Conservation (phyloP, 2,797 vertebrate genomes). For the Uromys caudimaculatus region DNA sequence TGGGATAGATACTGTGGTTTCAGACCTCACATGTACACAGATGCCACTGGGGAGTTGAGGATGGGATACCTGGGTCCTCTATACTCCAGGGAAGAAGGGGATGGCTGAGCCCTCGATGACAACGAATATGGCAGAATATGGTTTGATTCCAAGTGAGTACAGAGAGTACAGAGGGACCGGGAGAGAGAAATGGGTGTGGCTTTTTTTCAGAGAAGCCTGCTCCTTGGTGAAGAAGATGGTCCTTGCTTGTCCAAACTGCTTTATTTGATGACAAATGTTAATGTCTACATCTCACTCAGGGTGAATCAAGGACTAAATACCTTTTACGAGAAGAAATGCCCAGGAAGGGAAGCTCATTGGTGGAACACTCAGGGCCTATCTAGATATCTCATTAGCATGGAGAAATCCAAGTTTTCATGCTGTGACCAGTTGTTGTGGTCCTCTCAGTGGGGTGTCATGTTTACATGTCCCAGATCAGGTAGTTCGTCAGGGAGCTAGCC, state of each 20-base stretch:
- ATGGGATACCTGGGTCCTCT: neutral
- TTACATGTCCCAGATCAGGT: neutral
- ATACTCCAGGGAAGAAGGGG: neutral
- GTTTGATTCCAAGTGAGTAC: neutral
- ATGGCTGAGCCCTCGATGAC: neutral
- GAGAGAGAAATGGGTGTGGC: neutral
- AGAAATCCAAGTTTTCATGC: neutral
- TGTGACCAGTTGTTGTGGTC: neutral
- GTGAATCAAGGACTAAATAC: no score
- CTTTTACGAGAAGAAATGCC: neutral
- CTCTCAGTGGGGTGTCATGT: neutral
- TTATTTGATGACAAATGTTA: neutral
- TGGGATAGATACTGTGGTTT: no score
- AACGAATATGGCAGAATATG: neutral
- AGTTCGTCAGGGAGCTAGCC: neutral
- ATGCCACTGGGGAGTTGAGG: neutral
- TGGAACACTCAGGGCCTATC: neutral
- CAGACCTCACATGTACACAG: no score
- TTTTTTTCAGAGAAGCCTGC: neutral
- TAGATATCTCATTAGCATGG: neutral
- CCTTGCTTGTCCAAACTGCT: neutral
- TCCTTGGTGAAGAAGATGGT: no score
- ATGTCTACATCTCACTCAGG: no score
- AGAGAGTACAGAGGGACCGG: no score
- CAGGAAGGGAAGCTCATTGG: neutral